phyloP scores from a whole-genome alignment of 2,797 vertebrate species.

The Gymnodraco acuticeps region DNA sequence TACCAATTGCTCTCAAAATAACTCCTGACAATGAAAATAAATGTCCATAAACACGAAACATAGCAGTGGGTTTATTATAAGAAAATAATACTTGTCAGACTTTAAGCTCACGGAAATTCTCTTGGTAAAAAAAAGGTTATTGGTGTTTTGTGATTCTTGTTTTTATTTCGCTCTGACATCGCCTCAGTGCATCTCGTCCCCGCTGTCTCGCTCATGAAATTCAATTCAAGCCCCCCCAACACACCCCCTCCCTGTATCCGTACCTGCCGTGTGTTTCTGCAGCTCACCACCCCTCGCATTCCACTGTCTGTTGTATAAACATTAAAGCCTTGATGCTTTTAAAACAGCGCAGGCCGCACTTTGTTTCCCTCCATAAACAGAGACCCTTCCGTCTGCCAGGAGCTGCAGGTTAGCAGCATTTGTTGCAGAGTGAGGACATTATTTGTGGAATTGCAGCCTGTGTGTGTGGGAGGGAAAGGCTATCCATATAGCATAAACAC shows the following conservation, averaged over 20 bases:
- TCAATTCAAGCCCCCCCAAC: conserved; percentile 29
- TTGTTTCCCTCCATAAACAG: conserved; percentile 39
- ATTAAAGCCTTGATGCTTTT: conserved; percentile 31
- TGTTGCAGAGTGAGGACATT: conserved; percentile 43
- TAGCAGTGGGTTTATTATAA: not conserved
- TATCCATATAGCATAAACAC: conserved; percentile 63
- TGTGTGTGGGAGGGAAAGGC: conserved; percentile 62
- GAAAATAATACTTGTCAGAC: not conserved
- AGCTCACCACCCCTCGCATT: not conserved
- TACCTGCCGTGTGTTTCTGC: conserved; percentile 6
- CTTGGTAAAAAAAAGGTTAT: not conserved
- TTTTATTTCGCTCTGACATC: conserved; percentile 36
- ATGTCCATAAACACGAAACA: not conserved
- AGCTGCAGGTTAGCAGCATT: conserved; percentile 46
- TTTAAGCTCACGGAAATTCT: not conserved
- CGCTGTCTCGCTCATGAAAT: conserved; percentile 50
- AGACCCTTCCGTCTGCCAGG: conserved; percentile 33
- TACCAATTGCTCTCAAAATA: conserved; percentile 4
- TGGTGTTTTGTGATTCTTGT: conserved; percentile 21
- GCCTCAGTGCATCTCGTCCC: conserved; percentile 30
- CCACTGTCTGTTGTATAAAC: conserved; percentile 24
- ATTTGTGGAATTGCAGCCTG: conserved; percentile 45
- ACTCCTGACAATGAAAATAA: not conserved
- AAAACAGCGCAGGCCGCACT: conserved; percentile 14
- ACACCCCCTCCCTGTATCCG: conserved; percentile 16